Percentiles rank a stretch among this genome's conserved stretches.
Evolutionary conservation across 2,797 vertebrate genomes (phyloP).

Genomic region (Hozukius guyotensis): DNA sequence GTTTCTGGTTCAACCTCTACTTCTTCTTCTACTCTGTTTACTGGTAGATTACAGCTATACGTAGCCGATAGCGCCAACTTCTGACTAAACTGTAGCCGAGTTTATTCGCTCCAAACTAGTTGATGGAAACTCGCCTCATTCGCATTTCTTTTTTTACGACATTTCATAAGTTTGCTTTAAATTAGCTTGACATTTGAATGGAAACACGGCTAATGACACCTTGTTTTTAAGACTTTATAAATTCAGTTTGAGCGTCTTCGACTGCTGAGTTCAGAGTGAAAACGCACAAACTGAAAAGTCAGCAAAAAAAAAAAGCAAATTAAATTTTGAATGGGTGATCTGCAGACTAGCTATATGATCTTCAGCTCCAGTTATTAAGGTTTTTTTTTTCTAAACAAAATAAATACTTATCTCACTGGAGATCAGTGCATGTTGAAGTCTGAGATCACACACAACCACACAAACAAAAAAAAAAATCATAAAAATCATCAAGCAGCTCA

Average conservation of each 20-base stretch:
- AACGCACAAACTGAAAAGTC: background rate
- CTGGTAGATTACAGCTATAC: no score
- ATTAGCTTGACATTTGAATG: background rate
- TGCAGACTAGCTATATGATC: conserved; percentile 39
- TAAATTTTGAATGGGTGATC: conserved; percentile 11
- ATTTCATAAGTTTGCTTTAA: background rate
- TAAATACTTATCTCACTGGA: conserved; percentile 66
- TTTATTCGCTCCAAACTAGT: no score
- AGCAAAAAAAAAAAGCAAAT: background rate
- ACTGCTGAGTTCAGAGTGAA: background rate
- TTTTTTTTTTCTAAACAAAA: conserved; percentile 42
- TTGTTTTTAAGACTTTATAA: background rate
- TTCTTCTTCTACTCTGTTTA: no score
- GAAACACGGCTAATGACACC: background rate
- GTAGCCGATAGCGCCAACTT: no score
- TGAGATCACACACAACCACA: conserved; percentile 28
- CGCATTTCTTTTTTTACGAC: background rate
- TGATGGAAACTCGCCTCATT: no score
- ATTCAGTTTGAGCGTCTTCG: background rate
- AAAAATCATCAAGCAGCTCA: background rate
- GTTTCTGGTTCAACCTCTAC: no score
- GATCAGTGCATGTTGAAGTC: conserved; percentile 61
- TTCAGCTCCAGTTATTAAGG: conserved; percentile 40
- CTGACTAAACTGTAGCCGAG: no score
- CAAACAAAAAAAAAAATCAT: background rate